Evolutionary conservation across 1,140 invertebrate species (phyloP).

Genomic region (Leptinotarsa texana): DNA sequence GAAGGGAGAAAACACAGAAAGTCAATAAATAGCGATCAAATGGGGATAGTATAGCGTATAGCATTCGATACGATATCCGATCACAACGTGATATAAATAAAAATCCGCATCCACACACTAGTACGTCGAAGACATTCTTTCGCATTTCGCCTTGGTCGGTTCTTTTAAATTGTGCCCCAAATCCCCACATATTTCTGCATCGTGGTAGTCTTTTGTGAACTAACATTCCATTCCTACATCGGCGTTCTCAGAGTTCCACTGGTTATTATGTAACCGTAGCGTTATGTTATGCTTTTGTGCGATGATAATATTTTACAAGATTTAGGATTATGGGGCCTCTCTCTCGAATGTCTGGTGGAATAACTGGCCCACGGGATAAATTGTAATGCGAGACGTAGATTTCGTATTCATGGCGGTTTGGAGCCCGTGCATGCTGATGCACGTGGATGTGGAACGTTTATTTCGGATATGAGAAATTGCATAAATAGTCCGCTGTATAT

Average conservation of each 20-base stretch:
- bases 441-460: not conserved
- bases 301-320: conserved; percentile 3
- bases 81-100: not conserved
- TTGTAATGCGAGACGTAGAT: not conserved
- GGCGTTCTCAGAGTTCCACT: not conserved
- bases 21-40: not conserved
- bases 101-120: not conserved
- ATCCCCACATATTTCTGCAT: conserved; percentile 8
- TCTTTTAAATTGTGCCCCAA: conserved; percentile 1
- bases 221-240: not conserved
- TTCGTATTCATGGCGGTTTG: not conserved
- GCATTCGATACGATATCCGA: not conserved
- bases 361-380: not conserved
- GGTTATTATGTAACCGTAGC: conserved; percentile 5
- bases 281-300: not conserved
- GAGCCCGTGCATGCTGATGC: not conserved
- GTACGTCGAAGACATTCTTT: not conserved
- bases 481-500: not conserved
- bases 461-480: not conserved
- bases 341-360: not conserved
- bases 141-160: not conserved
- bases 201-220: not conserved
- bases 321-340: not conserved
- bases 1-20: not conserved
- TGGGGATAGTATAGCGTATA: not conserved